A percentile compares a stretch with the other conserved stretches of the same genome.
Conservation (phyloP, 2,113 vertebrate species). For the Struthidea cinerea region DNA sequence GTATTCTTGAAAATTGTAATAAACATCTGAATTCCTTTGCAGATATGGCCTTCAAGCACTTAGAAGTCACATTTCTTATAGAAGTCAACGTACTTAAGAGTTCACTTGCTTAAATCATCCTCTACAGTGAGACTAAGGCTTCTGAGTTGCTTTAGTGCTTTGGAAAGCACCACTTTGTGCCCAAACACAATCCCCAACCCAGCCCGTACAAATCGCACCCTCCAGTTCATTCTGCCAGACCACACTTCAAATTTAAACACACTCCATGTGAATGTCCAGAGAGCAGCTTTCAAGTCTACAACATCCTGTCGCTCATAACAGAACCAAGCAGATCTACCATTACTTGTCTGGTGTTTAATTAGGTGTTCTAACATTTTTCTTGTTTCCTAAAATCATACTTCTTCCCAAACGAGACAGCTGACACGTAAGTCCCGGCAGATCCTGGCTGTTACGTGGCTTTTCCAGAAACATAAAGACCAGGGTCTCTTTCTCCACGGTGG, state of each 20-base stretch:
- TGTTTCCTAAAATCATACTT: neutral
- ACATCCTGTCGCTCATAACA: neutral
- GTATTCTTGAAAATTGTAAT: neutral
- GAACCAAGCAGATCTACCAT: neutral
- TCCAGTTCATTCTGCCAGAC: neutral
- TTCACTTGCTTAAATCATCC: neutral
- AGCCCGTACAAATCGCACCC: neutral
- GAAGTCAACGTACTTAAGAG: neutral
- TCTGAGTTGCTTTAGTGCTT: neutral
- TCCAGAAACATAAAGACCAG: neutral
- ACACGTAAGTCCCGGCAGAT: neutral
- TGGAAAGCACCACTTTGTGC: neutral
- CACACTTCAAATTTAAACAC: neutral
- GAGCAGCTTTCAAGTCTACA: neutral
- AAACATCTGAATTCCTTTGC: neutral
- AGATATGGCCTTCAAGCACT: neutral
- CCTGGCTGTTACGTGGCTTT: neutral
- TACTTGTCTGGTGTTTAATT: neutral
- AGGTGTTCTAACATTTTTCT: neutral
- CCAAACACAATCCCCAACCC: neutral
- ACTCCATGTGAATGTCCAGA: neutral
- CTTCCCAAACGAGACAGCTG: neutral
- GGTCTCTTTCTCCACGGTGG: neutral
- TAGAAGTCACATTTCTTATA: neutral
- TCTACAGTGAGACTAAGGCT: neutral